Percentiles rank a stretch among this genome's conserved stretches.
Conservation (phyloP, 1,140 invertebrate genomes). For the Harpegnathos saltator region DNA sequence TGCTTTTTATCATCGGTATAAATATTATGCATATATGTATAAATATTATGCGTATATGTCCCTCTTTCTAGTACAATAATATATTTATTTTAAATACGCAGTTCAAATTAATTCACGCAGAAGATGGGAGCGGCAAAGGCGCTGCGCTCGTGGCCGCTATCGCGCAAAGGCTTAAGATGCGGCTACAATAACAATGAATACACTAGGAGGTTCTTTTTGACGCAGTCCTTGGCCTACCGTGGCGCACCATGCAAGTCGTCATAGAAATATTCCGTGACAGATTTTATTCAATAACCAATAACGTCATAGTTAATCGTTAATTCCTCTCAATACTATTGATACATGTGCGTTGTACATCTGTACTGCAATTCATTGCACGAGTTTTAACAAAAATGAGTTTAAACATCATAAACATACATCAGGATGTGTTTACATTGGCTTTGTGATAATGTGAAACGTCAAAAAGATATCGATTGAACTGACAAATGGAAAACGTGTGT, state of each 20-base stretch:
- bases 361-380: background rate
- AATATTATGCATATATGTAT: background rate
- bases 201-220: background rate
- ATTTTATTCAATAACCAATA: background rate
- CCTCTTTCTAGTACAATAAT: background rate
- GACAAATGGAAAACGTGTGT: background rate
- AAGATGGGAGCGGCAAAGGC: constrained; percentile 94
- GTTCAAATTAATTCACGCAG: constrained; percentile 90
- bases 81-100: constrained; percentile 74
- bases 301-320: background rate
- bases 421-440: background rate
- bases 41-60: background rate
- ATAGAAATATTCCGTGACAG: constrained; percentile 30
- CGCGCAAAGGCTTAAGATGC: constrained; percentile 84
- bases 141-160: constrained; percentile 91
- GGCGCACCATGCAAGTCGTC: background rate
- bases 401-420: background rate
- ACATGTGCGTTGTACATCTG: too few species aligned
- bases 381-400: constrained; percentile 9
- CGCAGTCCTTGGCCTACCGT: background rate
- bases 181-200: constrained; percentile 65
- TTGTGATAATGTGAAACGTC: background rate
- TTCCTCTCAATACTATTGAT: too few species aligned
- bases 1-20: background rate
- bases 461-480: background rate